Conservation (phyloP, 2,888 invertebrate species). For the Polydrusus pterygomalis region DNA sequence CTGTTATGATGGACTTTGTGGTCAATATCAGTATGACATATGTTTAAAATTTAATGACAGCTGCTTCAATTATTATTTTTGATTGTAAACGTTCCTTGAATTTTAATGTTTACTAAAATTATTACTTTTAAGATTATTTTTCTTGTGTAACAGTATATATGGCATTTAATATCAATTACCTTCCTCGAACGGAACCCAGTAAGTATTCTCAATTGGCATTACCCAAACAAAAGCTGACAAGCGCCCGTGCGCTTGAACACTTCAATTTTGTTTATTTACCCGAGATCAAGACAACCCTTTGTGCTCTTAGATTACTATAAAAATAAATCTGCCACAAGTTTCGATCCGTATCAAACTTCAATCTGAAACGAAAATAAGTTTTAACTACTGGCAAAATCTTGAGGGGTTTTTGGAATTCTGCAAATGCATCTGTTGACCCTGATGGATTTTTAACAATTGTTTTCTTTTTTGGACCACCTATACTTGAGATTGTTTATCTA, state of each 20-base stretch:
- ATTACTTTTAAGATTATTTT: not conserved
- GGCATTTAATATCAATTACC: not conserved
- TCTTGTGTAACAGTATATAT: not conserved
- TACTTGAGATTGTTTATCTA: constrained; percentile 55
- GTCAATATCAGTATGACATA: no score
- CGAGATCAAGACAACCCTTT: constrained; percentile 51
- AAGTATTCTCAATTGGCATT: constrained; percentile 54
- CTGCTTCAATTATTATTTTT: no score
- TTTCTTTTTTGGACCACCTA: constrained; percentile 55
- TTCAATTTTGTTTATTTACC: constrained; percentile 62
- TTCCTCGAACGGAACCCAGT: constrained; percentile 20
- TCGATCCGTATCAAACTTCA: constrained; percentile 57
- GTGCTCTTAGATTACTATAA: constrained; percentile 64
- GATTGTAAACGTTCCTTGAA: no score
- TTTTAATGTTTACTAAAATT: no score
- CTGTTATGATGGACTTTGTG: no score
- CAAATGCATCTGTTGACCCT: constrained; percentile 44
- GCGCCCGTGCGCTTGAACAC: constrained; percentile 59
- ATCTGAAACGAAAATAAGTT: constrained; percentile 51
- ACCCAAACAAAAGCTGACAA: constrained; percentile 61
- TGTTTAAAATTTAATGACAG: no score
- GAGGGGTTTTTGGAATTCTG: constrained; percentile 51
- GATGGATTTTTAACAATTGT: constrained; percentile 58
- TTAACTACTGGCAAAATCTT: constrained; percentile 47
- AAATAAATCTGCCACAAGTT: constrained; percentile 61